phyloP scores from a whole-genome alignment of 2,888 invertebrate genomes.

The Vannuccia rotundouncinata region DNA sequence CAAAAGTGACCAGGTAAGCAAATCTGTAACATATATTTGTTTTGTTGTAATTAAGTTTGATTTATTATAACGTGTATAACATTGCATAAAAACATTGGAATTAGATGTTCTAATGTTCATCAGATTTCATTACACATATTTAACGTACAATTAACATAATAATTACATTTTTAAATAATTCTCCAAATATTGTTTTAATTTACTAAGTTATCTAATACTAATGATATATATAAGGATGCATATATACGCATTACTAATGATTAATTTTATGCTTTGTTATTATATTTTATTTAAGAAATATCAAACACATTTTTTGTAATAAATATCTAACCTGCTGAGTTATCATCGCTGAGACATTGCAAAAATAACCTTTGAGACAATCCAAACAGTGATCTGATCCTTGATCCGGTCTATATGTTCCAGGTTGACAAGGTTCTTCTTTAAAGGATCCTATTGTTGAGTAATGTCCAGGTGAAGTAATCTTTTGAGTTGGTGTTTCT shows the following conservation, averaged over 20 bases:
- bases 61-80: too few relatives aligned
- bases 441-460: constrained; percentile 49
- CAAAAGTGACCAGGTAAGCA: constrained; percentile 51
- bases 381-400: neutral
- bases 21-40: too few relatives aligned
- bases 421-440: constrained; percentile 49
- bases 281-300: neutral
- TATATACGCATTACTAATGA: too few relatives aligned
- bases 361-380: neutral
- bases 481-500: constrained; percentile 47
- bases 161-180: too few relatives aligned
- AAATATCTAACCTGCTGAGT: neutral
- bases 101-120: too few relatives aligned
- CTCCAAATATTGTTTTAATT: too few relatives aligned
- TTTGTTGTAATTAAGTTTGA: too few relatives aligned
- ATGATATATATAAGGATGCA: too few relatives aligned
- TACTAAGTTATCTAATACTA: too few relatives aligned
- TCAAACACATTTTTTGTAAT: neutral
- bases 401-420: neutral
- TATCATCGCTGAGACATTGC: neutral
- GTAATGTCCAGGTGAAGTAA: constrained; percentile 49
- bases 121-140: too few relatives aligned
- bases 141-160: too few relatives aligned
- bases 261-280: neutral
- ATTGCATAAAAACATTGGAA: too few relatives aligned